A percentile compares a stretch with the other conserved stretches of the same genome.
Conservation (phyloP, 2,113 vertebrate species). For the Emydocephalus ijimae region DNA sequence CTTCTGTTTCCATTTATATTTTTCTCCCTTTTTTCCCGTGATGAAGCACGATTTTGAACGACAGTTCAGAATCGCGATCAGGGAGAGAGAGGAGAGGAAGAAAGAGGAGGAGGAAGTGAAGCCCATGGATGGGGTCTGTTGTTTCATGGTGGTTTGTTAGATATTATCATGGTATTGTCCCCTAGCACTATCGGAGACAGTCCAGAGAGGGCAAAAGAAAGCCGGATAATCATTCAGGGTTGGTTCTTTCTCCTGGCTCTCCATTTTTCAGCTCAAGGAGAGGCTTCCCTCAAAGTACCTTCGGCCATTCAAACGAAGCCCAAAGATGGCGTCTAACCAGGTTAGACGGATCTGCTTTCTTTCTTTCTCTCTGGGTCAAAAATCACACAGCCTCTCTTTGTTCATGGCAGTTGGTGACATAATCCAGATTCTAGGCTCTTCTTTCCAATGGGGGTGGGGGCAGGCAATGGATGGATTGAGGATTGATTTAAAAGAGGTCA, state of each 20-base stretch:
- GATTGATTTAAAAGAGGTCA: background rate
- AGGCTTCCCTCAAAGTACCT: background rate
- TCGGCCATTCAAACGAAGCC: background rate
- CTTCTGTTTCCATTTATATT: background rate
- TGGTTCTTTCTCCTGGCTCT: background rate
- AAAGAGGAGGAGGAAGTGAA: background rate
- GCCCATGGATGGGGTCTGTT: rapidly evolving
- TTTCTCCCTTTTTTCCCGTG: background rate
- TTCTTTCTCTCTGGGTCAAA: background rate
- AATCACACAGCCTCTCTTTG: background rate
- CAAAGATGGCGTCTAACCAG: background rate
- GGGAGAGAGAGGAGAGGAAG: background rate
- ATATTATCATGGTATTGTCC: background rate
- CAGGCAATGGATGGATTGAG: background rate
- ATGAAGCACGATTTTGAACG: background rate
- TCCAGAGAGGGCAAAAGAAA: background rate
- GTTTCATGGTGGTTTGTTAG: too few species aligned
- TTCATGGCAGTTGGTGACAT: slow-evolving; percentile 7
- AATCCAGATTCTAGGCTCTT: background rate
- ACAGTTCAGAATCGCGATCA: too few species aligned
- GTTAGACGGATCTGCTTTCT: background rate
- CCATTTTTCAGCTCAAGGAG: background rate
- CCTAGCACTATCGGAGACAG: too few species aligned
- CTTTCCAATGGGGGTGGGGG: background rate
- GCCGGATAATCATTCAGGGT: too few species aligned